Percentiles rank a stretch among this genome's conserved stretches.
phyloP scores from a whole-genome alignment of 2,888 invertebrate genomes.

The Leptura quadrifasciata region DNA sequence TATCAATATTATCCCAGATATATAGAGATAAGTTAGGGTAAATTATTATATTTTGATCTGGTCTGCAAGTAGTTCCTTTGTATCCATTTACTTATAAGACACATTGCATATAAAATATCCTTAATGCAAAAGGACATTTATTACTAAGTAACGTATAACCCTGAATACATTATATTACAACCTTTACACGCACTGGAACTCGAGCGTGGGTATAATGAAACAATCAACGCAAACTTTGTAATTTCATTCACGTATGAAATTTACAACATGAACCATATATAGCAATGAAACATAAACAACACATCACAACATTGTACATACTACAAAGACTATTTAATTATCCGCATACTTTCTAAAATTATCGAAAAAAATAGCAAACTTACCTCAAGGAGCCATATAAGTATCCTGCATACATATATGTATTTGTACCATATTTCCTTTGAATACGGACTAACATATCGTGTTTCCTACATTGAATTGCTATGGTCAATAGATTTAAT shows the following conservation, averaged over 20 bases:
- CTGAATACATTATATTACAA: conserved; percentile 6
- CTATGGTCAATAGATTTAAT: conserved; percentile 46
- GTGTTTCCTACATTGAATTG: conserved; percentile 49
- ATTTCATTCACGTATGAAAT: conserved; percentile 59
- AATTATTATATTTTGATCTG: too few species aligned
- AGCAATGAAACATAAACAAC: conserved; percentile 59
- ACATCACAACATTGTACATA: conserved; percentile 54
- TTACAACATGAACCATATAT: conserved; percentile 64
- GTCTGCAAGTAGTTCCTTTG: too few species aligned
- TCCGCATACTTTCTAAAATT: conserved; percentile 65
- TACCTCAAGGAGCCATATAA: conserved; percentile 54
- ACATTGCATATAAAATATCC: too few species aligned
- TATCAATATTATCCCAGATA: too few species aligned
- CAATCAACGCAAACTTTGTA: conserved; percentile 35
- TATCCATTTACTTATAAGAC: too few species aligned
- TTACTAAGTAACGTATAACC: not conserved
- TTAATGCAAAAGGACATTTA: conserved; percentile 19
- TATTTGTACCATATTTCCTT: conserved; percentile 45
- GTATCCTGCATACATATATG: conserved; percentile 47
- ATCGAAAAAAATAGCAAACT: conserved; percentile 57
- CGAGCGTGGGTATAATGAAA: conserved; percentile 42
- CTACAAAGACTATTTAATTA: conserved; percentile 67
- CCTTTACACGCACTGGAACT: conserved; percentile 26
- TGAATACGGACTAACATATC: conserved; percentile 41
- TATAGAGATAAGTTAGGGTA: too few species aligned